phyloP scores from a whole-genome alignment of 1,140 invertebrate genomes.

The Lepeophtheirus salmonis region DNA sequence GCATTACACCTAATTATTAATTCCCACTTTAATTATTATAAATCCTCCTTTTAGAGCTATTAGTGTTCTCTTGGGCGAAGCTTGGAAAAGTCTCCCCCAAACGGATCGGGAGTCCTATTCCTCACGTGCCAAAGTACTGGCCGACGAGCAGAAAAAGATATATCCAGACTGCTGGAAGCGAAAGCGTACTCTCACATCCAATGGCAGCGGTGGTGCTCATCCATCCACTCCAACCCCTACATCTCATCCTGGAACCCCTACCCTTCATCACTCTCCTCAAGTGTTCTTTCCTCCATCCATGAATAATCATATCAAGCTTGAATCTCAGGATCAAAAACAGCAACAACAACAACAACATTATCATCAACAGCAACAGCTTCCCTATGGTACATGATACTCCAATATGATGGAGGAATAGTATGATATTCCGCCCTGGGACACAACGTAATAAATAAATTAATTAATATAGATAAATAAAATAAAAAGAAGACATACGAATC shows the following conservation, averaged over 20 bases:
- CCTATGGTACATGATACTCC: too few relatives aligned
- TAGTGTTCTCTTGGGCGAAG: slow-evolving; percentile 35
- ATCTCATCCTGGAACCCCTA: too few relatives aligned
- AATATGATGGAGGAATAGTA: too few relatives aligned
- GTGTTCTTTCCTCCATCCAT: not conserved
- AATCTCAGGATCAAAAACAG: not conserved
- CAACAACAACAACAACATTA: too few relatives aligned
- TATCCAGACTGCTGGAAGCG: slow-evolving; percentile 40
- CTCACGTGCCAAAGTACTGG: slow-evolving; percentile 30
- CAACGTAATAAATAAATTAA: too few relatives aligned
- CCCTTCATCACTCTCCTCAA: not conserved
- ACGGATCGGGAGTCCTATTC: slow-evolving; percentile 30
- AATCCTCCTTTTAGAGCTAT: slow-evolving; percentile 31
- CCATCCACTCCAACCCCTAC: too few relatives aligned
- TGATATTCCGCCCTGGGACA: too few relatives aligned
- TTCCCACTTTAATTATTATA: not conserved
- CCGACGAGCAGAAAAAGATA: slow-evolving; percentile 34
- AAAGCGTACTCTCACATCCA: slow-evolving; percentile 29
- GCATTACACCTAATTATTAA: too few relatives aligned
- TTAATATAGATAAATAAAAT: too few relatives aligned
- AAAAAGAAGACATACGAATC: too few relatives aligned
- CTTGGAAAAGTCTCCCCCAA: slow-evolving; percentile 32
- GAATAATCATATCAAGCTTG: not conserved
- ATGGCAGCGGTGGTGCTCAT: slow-evolving; percentile 18
- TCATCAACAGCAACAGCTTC: too few relatives aligned